A percentile compares a stretch with the other conserved stretches of the same genome.
phyloP scores from a whole-genome alignment of 2,888 invertebrate genomes.

The Cordilura impudica region DNA sequence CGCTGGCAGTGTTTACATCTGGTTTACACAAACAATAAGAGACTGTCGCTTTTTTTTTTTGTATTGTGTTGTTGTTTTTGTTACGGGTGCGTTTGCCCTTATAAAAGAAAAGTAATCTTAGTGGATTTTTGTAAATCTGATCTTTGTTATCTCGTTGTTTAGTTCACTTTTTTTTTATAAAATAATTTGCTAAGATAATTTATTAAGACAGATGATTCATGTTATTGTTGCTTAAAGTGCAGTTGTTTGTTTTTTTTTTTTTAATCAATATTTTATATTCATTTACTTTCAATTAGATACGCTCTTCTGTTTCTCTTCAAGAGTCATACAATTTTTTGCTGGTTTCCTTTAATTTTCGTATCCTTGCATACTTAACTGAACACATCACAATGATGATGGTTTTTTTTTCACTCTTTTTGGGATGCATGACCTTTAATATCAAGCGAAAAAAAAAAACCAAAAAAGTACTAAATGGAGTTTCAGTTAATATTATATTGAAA shows the following conservation, averaged over 20 bases:
- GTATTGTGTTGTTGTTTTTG: conserved; percentile 8
- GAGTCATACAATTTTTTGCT: conserved; percentile 2
- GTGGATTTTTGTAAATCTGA: neutral
- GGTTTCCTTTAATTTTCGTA: conserved; percentile 21
- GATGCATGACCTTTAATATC: conserved; percentile 40
- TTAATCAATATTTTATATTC: too few species aligned
- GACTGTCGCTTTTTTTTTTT: conserved; percentile 25
- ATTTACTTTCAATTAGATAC: too few species aligned
- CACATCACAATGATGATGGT: neutral
- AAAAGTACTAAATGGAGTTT: too few species aligned
- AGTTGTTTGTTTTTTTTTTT: too few species aligned
- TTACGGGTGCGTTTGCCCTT: conserved; percentile 30
- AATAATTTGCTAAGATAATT: conserved; percentile 14
- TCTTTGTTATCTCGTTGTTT: neutral
- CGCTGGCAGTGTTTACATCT: conserved; percentile 57
- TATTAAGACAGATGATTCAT: conserved; percentile 25
- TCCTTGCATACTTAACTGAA: conserved; percentile 23
- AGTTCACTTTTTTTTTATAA: neutral
- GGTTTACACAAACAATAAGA: conserved; percentile 27
- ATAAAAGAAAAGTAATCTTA: neutral
- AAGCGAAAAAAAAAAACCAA: neutral
- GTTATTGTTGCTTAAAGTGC: conserved; percentile 1
- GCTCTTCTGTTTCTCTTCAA: neutral
- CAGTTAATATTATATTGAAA: too few species aligned
- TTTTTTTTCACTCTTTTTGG: conserved; percentile 18